Conservation (phyloP, 2,113 vertebrate species). For the Passer domesticus region DNA sequence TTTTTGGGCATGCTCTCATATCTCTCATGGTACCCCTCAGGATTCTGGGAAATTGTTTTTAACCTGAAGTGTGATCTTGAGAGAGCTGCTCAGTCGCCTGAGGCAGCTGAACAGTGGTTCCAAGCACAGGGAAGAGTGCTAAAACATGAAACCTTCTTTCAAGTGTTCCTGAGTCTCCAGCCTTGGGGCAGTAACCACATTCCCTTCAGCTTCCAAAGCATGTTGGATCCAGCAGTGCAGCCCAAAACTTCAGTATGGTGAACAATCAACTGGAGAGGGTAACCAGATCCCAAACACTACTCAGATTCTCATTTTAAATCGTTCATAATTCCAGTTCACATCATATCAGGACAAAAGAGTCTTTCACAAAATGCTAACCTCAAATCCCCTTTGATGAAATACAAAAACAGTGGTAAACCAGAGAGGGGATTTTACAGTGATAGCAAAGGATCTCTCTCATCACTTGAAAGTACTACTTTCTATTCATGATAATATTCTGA, state of each 20-base stretch:
- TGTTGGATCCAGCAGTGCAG: neutral
- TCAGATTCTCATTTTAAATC: neutral
- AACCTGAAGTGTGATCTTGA: neutral
- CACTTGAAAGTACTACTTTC: neutral
- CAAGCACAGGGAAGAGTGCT: neutral
- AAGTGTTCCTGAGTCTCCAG: neutral
- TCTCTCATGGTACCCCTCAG: neutral
- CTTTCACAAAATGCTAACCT: neutral
- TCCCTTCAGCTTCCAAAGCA: neutral
- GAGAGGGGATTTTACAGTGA: neutral
- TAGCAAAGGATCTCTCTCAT: neutral
- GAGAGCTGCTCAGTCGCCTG: neutral
- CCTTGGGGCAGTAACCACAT: neutral
- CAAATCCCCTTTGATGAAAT: constrained; percentile 1
- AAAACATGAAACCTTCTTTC: neutral
- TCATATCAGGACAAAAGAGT: neutral
- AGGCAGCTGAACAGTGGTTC: neutral
- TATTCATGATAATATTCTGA: neutral
- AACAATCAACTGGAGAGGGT: neutral
- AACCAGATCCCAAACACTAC: neutral
- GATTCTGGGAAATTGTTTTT: neutral
- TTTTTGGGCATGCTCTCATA: neutral
- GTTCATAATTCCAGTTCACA: neutral
- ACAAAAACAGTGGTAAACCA: constrained; percentile 1
- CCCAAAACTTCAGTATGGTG: neutral